Percentiles rank a stretch among this genome's conserved stretches.
Conservation (phyloP, 2,113 vertebrate genomes). For the Ginglymostoma cirratum region DNA sequence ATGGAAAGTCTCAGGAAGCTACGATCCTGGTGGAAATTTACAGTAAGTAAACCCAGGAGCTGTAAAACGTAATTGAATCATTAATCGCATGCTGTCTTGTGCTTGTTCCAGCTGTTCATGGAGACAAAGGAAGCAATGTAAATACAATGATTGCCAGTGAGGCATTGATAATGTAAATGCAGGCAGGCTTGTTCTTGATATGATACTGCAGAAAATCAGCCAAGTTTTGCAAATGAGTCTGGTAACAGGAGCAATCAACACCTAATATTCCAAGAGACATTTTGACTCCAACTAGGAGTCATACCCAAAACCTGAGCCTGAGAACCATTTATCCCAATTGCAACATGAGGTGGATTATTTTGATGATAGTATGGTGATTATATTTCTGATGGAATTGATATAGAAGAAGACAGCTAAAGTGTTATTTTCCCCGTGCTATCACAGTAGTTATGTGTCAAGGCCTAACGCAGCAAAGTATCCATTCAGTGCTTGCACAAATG, state of each 20-base stretch:
- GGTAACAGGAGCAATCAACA: neutral
- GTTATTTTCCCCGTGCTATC: neutral
- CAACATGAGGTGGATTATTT: neutral
- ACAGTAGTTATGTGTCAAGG: neutral
- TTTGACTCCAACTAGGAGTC: neutral
- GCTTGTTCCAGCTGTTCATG: neutral
- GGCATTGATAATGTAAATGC: neutral
- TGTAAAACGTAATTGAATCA: neutral
- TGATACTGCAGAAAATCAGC: neutral
- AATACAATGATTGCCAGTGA: no score
- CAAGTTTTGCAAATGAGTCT: neutral
- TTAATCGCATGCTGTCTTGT: neutral
- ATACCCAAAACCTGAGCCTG: neutral
- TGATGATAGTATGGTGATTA: neutral
- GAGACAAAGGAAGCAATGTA: neutral
- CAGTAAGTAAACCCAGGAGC: slow-evolving; percentile 65
- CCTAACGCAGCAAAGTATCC: neutral
- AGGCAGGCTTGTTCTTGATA: neutral
- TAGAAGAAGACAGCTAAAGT: neutral
- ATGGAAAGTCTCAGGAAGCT: slow-evolving; percentile 81
- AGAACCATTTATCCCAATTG: neutral
- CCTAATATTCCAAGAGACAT: neutral
- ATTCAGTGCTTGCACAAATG: neutral
- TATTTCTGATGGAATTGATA: neutral
- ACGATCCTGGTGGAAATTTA: slow-evolving; percentile 95